Base-by-base conservation (phyloP, 2,797 vertebrate species). In the Heterohyrax brucei region DNA sequence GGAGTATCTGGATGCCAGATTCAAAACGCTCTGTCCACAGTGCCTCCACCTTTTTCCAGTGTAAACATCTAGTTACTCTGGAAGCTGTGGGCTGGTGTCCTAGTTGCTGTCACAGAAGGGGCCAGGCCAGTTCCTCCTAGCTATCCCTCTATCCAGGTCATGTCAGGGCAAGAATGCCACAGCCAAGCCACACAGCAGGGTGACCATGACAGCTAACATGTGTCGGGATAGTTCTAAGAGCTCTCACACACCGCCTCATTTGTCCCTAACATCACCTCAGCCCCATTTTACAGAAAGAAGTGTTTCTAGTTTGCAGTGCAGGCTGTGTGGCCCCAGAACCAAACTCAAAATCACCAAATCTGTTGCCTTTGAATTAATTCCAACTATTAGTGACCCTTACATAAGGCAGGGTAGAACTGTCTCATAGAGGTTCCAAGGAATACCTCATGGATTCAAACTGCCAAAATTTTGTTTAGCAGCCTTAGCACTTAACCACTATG, bases 31-130 rank as follows among this genome's bases (percentile, higher is more conserved):
- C 1, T 0, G 61, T 46, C 33, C 4, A 7, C 3, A 18, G 33
- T 3, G 0, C 0, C 77, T 39, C 46, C n/a, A 14, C 33, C 61
- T 33, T 8, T 24, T 77, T 33, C 61, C 2, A 1, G 28, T n/a
- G 61, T n/a, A 66, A 56, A 77, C 10, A 18, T 21, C 68, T 62
- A 4, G 8, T 16, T 16, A 7, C 14, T 80, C 44, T 70, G 48
- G 56, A 30, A 72, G 59, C 87, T 24, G 18, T 13, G 79, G 62
- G 24, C 62, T 68, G 12, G 2, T 18, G 21, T n/a, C 30, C 76
- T 18, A 59, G 30, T 2, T 28, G 24, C 80, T 8, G 48, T 19
- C 13, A 66, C 10, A 3, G 28, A 26, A 66, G 28, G 28, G 59
- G 64, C 26, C 64, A 66, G 64, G 24, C 62, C 10, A 4, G 30